phyloP scores from a whole-genome alignment of 2,888 invertebrate species.

The Flexamia atlantica region DNA sequence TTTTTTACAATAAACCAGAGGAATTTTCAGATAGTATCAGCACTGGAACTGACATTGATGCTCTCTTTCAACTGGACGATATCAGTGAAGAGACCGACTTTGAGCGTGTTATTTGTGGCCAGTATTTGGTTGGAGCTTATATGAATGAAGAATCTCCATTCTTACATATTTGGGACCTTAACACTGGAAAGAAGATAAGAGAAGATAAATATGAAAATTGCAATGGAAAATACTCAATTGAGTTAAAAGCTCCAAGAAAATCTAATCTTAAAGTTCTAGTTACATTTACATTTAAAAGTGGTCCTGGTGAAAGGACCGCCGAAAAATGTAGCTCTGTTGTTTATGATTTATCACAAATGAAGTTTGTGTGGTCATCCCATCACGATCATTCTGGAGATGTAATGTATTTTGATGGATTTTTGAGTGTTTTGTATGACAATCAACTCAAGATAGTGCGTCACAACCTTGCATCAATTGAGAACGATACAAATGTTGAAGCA shows the following conservation, averaged over 20 bases:
- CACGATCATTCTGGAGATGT: not conserved
- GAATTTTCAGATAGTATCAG: constrained; percentile 15
- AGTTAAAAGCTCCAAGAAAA: not conserved
- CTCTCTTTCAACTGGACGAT: not conserved
- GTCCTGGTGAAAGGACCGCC: not conserved
- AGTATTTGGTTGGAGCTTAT: constrained; percentile 17
- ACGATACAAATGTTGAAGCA: not conserved
- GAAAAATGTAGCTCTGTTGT: not conserved
- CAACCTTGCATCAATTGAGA: not conserved
- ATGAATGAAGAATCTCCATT: not conserved
- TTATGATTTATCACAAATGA: not conserved
- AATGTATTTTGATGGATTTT: constrained; percentile 7
- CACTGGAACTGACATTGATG: not conserved
- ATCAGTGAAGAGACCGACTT: not conserved
- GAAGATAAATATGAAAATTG: not conserved
- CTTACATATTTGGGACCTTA: constrained; percentile 26
- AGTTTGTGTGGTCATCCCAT: not conserved
- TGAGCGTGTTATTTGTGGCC: constrained; percentile 40
- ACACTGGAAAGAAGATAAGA: constrained; percentile 18
- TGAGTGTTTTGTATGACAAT: not conserved
- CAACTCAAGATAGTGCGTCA: not conserved
- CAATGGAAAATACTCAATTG: not conserved
- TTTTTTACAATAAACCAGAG: constrained; percentile 44
- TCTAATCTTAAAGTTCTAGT: not conserved
- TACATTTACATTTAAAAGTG: not conserved